These are phyloP conservation scores for Hypotaenidia okinawae DNA, from an alignment of 2,797 vertebrate genomes.

Conservation along the genomic window DNA sequence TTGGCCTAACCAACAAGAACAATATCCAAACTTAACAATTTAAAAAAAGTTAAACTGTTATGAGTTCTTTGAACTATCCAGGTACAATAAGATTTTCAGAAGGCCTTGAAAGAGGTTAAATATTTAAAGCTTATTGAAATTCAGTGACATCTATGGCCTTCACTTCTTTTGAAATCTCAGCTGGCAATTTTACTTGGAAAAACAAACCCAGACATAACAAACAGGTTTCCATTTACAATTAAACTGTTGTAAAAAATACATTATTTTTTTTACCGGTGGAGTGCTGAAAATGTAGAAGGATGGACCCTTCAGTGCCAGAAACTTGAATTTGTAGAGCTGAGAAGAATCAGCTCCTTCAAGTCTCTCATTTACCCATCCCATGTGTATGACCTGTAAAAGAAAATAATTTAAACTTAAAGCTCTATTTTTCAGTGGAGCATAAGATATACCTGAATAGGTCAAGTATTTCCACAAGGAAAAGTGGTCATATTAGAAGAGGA, in stretches of 20 bases:
- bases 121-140: background rate
- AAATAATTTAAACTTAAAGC: slow-evolving; percentile 64
- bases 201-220: background rate
- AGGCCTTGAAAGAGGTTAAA: background rate
- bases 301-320: slow-evolving; percentile 90
- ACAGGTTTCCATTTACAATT: background rate
- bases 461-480: background rate
- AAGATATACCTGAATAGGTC: background rate
- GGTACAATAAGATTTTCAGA: background rate
- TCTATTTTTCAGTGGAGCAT: background rate
- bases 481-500: background rate
- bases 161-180: background rate
- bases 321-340: slow-evolving; percentile 83
- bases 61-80: background rate
- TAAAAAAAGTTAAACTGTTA: background rate
- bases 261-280: slow-evolving; percentile 86
- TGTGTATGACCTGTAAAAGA: slow-evolving; percentile 87
- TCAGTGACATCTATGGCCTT: background rate
- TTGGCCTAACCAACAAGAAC: background rate
- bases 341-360: slow-evolving; percentile 76
- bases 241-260: background rate
- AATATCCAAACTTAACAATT: background rate
- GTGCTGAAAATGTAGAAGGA: slow-evolving; percentile 87
- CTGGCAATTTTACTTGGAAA: background rate
- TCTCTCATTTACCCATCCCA: slow-evolving; percentile 92